Evolutionary conservation across 2,113 vertebrate species (phyloP).

Genomic region (Indicator indicator): DNA sequence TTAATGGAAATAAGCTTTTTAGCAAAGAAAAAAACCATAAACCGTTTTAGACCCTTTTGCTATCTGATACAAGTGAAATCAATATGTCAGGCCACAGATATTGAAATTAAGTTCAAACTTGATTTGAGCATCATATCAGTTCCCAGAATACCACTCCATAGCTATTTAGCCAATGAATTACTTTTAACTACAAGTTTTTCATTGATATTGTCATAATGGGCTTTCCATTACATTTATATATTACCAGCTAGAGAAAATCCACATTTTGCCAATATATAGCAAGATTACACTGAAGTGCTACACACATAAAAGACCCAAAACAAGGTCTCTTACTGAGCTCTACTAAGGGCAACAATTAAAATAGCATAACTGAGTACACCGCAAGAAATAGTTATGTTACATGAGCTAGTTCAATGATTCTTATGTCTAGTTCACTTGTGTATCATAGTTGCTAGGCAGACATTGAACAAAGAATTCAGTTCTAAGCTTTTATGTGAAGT

Average conservation of each 20-base stretch:
- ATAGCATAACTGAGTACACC: neutral
- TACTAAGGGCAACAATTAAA: neutral
- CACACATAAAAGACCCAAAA: neutral
- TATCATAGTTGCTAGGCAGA: neutral
- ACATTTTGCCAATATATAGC: neutral
- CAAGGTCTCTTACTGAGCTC: neutral
- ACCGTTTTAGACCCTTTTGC: constrained; percentile 8
- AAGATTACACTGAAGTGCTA: neutral
- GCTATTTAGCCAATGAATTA: constrained; percentile 18
- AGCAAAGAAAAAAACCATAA: constrained; percentile 45
- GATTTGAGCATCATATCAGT: neutral
- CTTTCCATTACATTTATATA: neutral
- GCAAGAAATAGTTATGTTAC: neutral
- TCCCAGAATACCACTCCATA: constrained; percentile 18
- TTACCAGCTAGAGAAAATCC: neutral
- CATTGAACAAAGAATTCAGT: neutral
- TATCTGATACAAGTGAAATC: constrained; percentile 24
- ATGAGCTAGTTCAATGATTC: neutral
- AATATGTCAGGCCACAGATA: neutral
- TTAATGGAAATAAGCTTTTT: constrained; percentile 25
- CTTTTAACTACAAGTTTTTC: neutral
- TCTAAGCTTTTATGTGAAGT: neutral
- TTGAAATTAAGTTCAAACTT: constrained; percentile 15
- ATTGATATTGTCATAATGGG: neutral
- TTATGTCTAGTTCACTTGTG: neutral